Base-by-base conservation (phyloP, 2,797 vertebrate genomes). In the Margarornis squamiger region DNA sequence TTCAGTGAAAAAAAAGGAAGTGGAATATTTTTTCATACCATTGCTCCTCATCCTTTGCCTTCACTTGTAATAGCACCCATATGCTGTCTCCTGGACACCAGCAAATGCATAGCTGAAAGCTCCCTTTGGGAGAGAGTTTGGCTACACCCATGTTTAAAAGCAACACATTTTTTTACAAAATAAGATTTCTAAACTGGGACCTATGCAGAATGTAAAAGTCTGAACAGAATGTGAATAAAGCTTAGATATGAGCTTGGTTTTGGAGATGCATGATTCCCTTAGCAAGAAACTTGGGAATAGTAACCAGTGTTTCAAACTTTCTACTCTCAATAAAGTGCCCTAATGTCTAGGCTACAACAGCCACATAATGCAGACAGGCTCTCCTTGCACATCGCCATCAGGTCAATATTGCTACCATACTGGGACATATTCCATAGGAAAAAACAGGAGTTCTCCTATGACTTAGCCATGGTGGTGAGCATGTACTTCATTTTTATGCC, bases 391-490 rank as follows among this genome's bases (percentile, higher is more conserved):
- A 45, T 45, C 30, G 32, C 8, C 36, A 46, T 29, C 6, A 57
- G n/a, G 20, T 59, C 27, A 55, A 20, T 45, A 36, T 13, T 84
- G 26, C 9, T 84, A 70, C 15, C 34, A 51, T 1, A 1, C 7
- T 74, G 24, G 11, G 4, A 21, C 38, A 23, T 45, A 81, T 55
- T 77, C 39, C 38, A 1, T 3, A 71, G 11, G 24, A 51, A 92
- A 93, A 84, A 24, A 0, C 4, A 63, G 27, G 24, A 62, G 7
- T 27, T 77, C 10, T 12, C 14, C 6, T 21, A 20, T 8, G 9
- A 46, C 4, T 43, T 58, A 66, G 14, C 3, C 10, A 30, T 1
- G 0, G 3, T 66, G 6, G 13, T 4, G 2, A 51, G 19, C 0
- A 0, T 41, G 24, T 16, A 14, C 20, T 46, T 67, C 30, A 10